Evolutionary conservation across 2,797 vertebrate genomes (phyloP).

Genomic region (Macrochelys suwanniensis): DNA sequence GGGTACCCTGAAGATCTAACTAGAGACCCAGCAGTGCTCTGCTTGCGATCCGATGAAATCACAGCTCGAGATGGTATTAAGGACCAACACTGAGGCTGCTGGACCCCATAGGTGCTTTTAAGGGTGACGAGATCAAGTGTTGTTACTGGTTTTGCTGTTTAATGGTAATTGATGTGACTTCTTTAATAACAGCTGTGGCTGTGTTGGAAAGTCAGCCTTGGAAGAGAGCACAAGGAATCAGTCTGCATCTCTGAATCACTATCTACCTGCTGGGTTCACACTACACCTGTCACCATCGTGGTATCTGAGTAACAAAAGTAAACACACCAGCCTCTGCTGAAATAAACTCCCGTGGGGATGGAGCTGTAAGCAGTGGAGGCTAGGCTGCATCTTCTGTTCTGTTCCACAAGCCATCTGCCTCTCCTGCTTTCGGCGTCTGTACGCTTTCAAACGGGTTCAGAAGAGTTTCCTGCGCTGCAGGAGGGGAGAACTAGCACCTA

Average conservation of each 20-base stretch:
- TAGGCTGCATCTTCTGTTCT: neutral
- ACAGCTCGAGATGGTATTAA: neutral
- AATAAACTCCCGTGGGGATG: neutral
- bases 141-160: neutral
- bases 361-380: rapidly evolving
- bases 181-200: neutral
- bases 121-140: neutral
- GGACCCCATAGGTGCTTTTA: neutral
- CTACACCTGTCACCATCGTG: rapidly evolving
- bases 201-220: neutral
- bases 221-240: rapidly evolving
- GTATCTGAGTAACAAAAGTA: neutral
- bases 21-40: neutral
- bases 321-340: rapidly evolving
- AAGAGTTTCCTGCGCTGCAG: neutral
- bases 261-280: neutral
- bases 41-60: neutral
- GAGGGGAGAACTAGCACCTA: neutral
- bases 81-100: neutral
- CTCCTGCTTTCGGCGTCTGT: neutral
- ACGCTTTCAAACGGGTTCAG: neutral
- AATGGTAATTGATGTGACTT: neutral
- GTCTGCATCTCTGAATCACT: rapidly evolving
- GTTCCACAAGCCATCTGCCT: neutral
- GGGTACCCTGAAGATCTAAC: neutral